A percentile compares a stretch with the other conserved stretches of the same genome.
Evolutionary conservation across 2,888 invertebrate genomes (phyloP).

Genomic region (Hetaerina titia): DNA sequence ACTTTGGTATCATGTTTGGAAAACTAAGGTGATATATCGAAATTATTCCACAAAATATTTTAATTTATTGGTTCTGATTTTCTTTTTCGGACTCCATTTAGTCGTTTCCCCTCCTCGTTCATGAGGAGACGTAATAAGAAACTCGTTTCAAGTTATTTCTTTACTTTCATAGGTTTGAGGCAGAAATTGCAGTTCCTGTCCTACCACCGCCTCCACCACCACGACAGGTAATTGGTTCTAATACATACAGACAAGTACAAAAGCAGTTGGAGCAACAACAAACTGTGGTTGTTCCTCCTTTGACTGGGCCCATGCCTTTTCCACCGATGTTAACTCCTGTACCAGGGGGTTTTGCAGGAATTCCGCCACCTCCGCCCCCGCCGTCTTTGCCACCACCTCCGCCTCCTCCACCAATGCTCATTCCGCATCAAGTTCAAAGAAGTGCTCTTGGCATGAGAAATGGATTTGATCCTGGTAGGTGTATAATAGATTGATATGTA

Average conservation of each 20-base stretch:
- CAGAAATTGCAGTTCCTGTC: constrained; percentile 83
- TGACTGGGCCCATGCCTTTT: constrained; percentile 76
- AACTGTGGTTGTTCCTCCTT: constrained; percentile 71
- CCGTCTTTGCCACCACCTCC: constrained; percentile 74
- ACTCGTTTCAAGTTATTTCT: neutral
- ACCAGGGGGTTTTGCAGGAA: constrained; percentile 79
- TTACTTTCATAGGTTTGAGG: constrained; percentile 86
- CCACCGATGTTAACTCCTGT: constrained; percentile 76
- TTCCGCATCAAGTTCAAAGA: constrained; percentile 83
- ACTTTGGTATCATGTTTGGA: neutral
- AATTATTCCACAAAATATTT: neutral
- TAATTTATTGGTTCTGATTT: too few relatives aligned
- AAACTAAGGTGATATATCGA: neutral
- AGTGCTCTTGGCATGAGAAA: constrained; percentile 60
- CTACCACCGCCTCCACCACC: constrained; percentile 81
- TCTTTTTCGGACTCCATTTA: too few relatives aligned
- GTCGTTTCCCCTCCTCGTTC: constrained; percentile 22
- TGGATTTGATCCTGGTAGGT: constrained; percentile 26
- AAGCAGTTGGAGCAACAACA: constrained; percentile 81
- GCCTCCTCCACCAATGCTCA: constrained; percentile 80
- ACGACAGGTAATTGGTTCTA: constrained; percentile 82
- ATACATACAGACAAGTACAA: constrained; percentile 86
- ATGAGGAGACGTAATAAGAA: neutral
- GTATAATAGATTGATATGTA: too few relatives aligned
- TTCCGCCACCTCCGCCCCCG: constrained; percentile 84